Base-by-base conservation (phyloP, 2,888 invertebrate species). In the Scaptomyza reducta region DNA sequence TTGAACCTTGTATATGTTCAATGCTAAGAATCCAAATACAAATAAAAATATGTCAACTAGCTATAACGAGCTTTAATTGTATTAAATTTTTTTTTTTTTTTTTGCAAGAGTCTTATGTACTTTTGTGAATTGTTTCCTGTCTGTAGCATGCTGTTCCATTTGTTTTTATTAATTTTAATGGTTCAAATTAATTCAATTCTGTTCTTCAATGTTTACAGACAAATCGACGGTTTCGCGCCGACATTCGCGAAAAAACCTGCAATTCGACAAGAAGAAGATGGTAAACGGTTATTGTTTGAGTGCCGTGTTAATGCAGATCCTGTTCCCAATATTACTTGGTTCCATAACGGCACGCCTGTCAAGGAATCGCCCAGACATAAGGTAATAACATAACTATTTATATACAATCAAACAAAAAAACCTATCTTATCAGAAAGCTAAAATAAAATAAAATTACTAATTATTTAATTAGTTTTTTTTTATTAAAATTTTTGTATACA, bases 171-270 rank as follows among this genome's bases (percentile, higher is more conserved):
- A 4, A 13, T 33, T 35, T 35, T n/a, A 35, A n/a, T 1, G 4
- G n/a, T 45, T 11, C 11, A 14, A 29, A 29, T 29, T 16, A 22
- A 22, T 35, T 6, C 10, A 35, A 35, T 6, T 35, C 0, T 35
- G 33, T 13, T 6, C 11, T 13, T n/a, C 14, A 41, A 46, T 44
- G 35, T 9, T 65, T 63, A 18, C 93, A 98, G 98, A 94, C 97
- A 98, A 97, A 97, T 97, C 93, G 98, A 98, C 94, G 98, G 98
- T 91, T 96, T 97, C 92, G 98, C 98, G 93, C 98, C 98, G 90
- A 98, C 98, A 91, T 99, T 99, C 93, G 96, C 97, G 93, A 97
- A 98, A 94, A 98, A 98, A 93, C 98, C 98, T 74, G 96, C 97
- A 88, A 99, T 99, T 92, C 95, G 98, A 91, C 98, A 99, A 93